phyloP scores from a whole-genome alignment of 2,888 invertebrate species.

The Operophtera brumata region DNA sequence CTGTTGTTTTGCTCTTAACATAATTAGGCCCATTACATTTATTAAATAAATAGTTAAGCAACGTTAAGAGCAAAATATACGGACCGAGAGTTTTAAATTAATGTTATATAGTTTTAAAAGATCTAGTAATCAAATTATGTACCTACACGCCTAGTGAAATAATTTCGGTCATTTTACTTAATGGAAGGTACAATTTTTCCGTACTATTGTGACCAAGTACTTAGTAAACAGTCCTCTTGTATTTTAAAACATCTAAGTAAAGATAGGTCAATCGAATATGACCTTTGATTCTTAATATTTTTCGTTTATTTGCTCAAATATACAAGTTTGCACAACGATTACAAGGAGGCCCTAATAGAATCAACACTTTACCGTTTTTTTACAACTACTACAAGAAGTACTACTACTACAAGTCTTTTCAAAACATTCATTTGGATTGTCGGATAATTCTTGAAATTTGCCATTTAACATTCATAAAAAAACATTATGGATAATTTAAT shows the following conservation, averaged over 20 bases:
- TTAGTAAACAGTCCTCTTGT: conserved; percentile 17
- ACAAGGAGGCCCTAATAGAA: background rate
- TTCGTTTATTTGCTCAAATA: conserved; percentile 22
- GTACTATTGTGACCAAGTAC: conserved; percentile 25
- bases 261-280: background rate
- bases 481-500: too few species aligned
- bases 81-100: conserved; percentile 2
- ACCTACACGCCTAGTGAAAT: conserved; percentile 7
- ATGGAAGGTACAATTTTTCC: conserved; percentile 21
- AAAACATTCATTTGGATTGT: background rate
- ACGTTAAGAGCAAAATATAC: conserved; percentile 9
- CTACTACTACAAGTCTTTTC: background rate
- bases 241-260: conserved; percentile 4
- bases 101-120: conserved; percentile 19
- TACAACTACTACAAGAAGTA: background rate
- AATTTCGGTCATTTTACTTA: conserved; percentile 18
- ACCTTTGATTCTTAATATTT: conserved; percentile 3
- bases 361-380: background rate
- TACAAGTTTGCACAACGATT: conserved; percentile 13
- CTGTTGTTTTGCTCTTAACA: conserved; percentile 6
- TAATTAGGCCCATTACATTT: background rate
- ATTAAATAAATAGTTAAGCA: background rate
- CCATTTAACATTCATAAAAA: background rate
- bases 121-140: background rate
- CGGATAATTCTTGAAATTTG: background rate